These are phyloP conservation scores for Athalia cordata DNA, from an alignment of 2,888 invertebrate genomes.

Conservation along the genomic window DNA sequence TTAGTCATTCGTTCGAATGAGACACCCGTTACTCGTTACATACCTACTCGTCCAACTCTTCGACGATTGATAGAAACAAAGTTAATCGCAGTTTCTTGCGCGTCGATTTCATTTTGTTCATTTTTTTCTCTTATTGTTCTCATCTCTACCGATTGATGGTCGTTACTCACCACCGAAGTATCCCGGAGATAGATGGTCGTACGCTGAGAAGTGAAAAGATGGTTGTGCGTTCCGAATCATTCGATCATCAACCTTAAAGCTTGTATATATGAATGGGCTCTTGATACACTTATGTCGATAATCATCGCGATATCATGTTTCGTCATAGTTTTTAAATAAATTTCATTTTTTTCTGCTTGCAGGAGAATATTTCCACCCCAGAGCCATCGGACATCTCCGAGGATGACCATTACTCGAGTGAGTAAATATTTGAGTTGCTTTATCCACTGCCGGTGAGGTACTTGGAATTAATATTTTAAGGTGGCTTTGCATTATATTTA, in stretches of 20 bases:
- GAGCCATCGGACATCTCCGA: constrained; percentile 83
- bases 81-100: constrained; percentile 47
- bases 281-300: constrained; percentile 46
- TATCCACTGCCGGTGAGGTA: neutral
- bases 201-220: neutral
- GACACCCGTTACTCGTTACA: constrained; percentile 54
- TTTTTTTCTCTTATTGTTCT: constrained; percentile 49
- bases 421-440: constrained; percentile 65
- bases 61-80: constrained; percentile 49
- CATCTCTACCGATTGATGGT: neutral
- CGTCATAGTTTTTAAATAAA: constrained; percentile 30
- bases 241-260: neutral
- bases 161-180: too few species aligned
- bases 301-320: constrained; percentile 24
- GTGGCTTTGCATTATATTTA: neutral
- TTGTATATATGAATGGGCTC: neutral
- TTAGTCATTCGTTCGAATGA: constrained; percentile 54
- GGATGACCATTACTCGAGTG: constrained; percentile 83
- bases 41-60: constrained; percentile 51
- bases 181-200: neutral
- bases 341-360: constrained; percentile 73
- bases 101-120: constrained; percentile 2
- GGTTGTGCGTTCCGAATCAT: neutral
- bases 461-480: neutral
- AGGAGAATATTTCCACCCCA: constrained; percentile 83